Evolutionary conservation across 2,797 vertebrate genomes (phyloP).

Genomic region (Cetoscarus ocellatus): DNA sequence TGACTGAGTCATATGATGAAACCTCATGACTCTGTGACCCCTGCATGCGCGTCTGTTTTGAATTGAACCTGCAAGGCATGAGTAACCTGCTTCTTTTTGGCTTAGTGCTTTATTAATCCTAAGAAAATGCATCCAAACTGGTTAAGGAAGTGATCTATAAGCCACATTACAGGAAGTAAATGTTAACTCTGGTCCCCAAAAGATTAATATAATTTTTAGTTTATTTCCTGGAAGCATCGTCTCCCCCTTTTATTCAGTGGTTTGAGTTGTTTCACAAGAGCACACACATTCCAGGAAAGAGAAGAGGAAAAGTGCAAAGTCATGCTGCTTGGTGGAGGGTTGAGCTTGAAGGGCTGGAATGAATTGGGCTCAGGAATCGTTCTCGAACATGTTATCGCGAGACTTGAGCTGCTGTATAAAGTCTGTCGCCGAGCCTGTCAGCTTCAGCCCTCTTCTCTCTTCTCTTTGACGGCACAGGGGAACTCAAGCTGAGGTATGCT

Average conservation of each 20-base stretch:
- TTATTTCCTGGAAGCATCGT: not conserved
- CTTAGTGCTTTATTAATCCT: not conserved
- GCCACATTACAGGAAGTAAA: not conserved
- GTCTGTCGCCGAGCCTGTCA: rapidly evolving
- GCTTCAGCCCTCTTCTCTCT: not conserved
- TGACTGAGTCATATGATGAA: slow-evolving; percentile 43
- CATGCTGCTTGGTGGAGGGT: slow-evolving; percentile 68
- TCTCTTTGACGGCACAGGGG: not conserved
- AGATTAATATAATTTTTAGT: not conserved
- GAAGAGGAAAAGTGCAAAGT: slow-evolving; percentile 79
- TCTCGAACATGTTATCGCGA: slow-evolving; percentile 70
- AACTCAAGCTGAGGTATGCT: slow-evolving; percentile 47
- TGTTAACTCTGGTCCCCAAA: too few relatives aligned
- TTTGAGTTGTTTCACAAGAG: slow-evolving; percentile 18
- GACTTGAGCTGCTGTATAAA: slow-evolving; percentile 68
- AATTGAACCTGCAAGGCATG: slow-evolving; percentile 1
- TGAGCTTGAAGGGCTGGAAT: not conserved
- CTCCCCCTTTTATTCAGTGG: not conserved
- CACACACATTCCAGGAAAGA: not conserved
- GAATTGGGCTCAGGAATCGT: slow-evolving; percentile 30
- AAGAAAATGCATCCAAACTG: not conserved
- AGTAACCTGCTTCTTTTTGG: not conserved
- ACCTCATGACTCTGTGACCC: slow-evolving; percentile 31
- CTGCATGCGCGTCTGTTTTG: not conserved
- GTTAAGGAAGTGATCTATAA: not conserved